These are phyloP conservation scores for Bombylius discolor DNA, from an alignment of 2,888 invertebrate species.

Conservation along the genomic window DNA sequence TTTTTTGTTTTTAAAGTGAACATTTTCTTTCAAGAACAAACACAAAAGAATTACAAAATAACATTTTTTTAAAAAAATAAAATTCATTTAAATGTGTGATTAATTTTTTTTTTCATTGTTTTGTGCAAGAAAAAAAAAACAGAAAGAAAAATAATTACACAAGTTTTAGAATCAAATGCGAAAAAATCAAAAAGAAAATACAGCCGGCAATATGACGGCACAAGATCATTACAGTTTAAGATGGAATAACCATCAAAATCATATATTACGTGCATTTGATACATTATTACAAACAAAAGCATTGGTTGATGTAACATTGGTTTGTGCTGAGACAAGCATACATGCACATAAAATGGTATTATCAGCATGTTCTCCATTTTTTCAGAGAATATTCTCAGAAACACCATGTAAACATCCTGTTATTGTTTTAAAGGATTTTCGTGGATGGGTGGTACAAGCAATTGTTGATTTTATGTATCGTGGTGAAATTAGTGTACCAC, in stretches of 20 bases:
- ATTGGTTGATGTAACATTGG: slow-evolving; percentile 79
- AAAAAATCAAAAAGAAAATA: slow-evolving; percentile 6
- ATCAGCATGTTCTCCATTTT: slow-evolving; percentile 79
- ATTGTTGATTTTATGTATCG: slow-evolving; percentile 90
- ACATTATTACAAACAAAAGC: slow-evolving; percentile 76
- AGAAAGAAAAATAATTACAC: too few relatives aligned
- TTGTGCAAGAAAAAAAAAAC: too few relatives aligned
- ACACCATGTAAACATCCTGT: slow-evolving; percentile 90
- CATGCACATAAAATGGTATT: slow-evolving; percentile 85
- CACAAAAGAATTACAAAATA: too few relatives aligned
- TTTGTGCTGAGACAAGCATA: slow-evolving; percentile 73
- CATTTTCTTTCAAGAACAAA: too few relatives aligned
- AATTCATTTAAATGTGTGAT: too few relatives aligned
- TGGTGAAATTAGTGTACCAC: slow-evolving; percentile 79
- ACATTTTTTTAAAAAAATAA: too few relatives aligned
- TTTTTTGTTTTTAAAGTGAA: too few relatives aligned
- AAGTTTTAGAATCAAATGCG: neutral
- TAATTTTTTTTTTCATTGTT: too few relatives aligned
- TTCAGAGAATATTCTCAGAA: slow-evolving; percentile 76
- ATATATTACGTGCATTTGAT: slow-evolving; percentile 78
- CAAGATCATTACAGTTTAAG: slow-evolving; percentile 81
- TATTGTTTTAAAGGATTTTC: slow-evolving; percentile 80
- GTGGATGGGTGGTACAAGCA: slow-evolving; percentile 77
- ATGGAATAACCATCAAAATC: slow-evolving; percentile 89
- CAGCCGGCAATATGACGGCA: slow-evolving; percentile 28